Evolutionary conservation across 2,888 invertebrate genomes (phyloP).

Genomic region (Rhyacophila evoluta): DNA sequence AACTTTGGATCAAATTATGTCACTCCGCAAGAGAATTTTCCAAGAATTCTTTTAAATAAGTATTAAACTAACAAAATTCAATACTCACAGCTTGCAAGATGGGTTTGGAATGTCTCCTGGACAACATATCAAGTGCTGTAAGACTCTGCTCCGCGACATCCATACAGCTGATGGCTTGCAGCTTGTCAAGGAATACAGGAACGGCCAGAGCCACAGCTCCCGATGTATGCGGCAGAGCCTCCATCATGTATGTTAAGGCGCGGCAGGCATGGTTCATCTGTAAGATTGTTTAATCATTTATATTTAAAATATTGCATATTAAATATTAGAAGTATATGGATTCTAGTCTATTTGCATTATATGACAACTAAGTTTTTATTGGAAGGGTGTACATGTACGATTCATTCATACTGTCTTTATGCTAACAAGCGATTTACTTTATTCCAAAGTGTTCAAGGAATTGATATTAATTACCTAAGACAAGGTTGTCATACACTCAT

Average conservation of each 20-base stretch:
- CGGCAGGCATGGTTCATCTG: slow-evolving; percentile 99
- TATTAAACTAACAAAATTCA: too few relatives aligned
- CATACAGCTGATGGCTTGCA: slow-evolving; percentile 99
- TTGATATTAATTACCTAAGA: too few relatives aligned
- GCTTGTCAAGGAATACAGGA: slow-evolving; percentile 95
- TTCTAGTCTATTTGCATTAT: too few relatives aligned
- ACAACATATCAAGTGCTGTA: slow-evolving; percentile 97
- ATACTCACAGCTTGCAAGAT: slow-evolving; percentile 92
- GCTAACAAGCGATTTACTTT: not conserved
- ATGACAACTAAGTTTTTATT: not conserved
- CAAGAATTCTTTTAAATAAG: too few relatives aligned
- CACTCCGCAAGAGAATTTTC: too few relatives aligned
- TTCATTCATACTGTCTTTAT: not conserved
- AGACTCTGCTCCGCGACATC: slow-evolving; percentile 99
- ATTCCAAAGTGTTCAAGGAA: too few relatives aligned
- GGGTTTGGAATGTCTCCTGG: slow-evolving; percentile 94
- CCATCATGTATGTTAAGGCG: slow-evolving; percentile 99
- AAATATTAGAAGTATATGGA: slow-evolving; percentile 20
- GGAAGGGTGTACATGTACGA: not conserved
- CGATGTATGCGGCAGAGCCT: slow-evolving; percentile 96
- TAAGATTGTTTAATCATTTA: slow-evolving; percentile 43
- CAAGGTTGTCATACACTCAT: too few relatives aligned
- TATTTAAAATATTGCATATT: too few relatives aligned
- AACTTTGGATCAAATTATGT: too few relatives aligned
- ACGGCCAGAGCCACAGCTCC: slow-evolving; percentile 97